These are phyloP conservation scores for Mus pahari DNA, from an alignment of 2,113 vertebrate species.

Conservation along the genomic window DNA sequence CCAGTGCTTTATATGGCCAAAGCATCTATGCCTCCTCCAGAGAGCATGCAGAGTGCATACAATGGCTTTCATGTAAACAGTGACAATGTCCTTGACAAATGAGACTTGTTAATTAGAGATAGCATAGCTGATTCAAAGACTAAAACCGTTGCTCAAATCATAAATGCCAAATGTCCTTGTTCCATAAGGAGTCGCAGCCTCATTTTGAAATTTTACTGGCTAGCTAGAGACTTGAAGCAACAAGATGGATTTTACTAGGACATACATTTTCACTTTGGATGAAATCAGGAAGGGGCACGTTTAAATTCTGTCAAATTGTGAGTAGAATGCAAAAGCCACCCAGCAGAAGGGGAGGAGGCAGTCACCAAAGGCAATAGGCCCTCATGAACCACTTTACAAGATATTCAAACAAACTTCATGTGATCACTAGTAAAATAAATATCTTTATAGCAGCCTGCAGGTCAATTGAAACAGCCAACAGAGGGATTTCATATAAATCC, in stretches of 20 bases:
- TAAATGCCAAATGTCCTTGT: neutral
- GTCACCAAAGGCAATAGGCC: neutral
- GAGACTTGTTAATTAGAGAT: neutral
- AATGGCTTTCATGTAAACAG: neutral
- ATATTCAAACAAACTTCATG: no score
- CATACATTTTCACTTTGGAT: neutral
- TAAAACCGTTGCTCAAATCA: neutral
- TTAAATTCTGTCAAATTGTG: neutral
- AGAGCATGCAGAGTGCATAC: neutral
- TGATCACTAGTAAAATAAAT: neutral
- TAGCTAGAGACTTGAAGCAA: neutral
- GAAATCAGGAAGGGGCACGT: neutral
- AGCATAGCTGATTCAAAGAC: neutral
- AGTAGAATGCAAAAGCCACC: neutral
- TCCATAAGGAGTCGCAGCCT: rapidly evolving
- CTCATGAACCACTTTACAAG: neutral
- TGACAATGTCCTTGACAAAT: neutral
- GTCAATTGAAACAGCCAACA: neutral
- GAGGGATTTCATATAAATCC: neutral
- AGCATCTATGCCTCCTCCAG: neutral
- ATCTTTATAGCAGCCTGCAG: neutral
- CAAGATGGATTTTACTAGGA: neutral
- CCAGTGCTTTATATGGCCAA: neutral
- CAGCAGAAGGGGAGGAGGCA: neutral
- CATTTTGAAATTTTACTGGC: neutral